Evolutionary conservation across 2,797 vertebrate species (phyloP), one percentile per base, ranked within the genome.

Genomic region (Dendrocincla tyrannina): DNA sequence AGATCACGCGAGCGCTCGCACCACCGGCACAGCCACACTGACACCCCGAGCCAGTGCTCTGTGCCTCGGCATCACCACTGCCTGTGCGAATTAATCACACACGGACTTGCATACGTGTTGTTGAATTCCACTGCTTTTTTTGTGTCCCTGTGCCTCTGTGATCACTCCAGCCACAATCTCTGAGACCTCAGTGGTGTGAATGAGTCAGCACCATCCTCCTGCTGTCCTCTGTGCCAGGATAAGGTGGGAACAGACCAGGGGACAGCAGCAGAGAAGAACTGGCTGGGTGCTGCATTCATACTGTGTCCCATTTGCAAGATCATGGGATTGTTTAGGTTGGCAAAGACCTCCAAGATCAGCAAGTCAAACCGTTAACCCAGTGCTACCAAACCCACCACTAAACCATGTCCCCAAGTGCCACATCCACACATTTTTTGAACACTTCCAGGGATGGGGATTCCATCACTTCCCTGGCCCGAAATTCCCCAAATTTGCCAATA

Each of bases 71-170:
- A 1, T 46, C 2, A 1, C 50, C 53, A 7, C 35, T 5, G 62
- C 16, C 24, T 2, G 22, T 6, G 6, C 24, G 23, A 53, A 63
- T 9, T 1, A 14, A 39, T 11, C 9, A 2, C 44, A 3, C 1
- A 0, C 1, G 30, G 56, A 8, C 24, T 41, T 17, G 32, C 2
- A 16, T 0, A 0, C 0, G 0, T 13, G 35, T 42, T 23, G 1
- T 14, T 47, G 37, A 10, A 25, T 64, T 60, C 81, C 2, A 9
- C 27, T 4, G 17, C n/a, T 52, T 63, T 62, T n/a, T 42, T 0
- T 0, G 32, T 8, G 4, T 39, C 44, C 28, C 47, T 42, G 37
- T 14, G 0, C 15, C 11, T 27, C 67, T 12, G 17, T 11, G 35
- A 18, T 41, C 2, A 2, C 27, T 63, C 58, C 2, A 49, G 52